phyloP scores from a whole-genome alignment of 2,888 invertebrate species.

The Phortica okadai region DNA sequence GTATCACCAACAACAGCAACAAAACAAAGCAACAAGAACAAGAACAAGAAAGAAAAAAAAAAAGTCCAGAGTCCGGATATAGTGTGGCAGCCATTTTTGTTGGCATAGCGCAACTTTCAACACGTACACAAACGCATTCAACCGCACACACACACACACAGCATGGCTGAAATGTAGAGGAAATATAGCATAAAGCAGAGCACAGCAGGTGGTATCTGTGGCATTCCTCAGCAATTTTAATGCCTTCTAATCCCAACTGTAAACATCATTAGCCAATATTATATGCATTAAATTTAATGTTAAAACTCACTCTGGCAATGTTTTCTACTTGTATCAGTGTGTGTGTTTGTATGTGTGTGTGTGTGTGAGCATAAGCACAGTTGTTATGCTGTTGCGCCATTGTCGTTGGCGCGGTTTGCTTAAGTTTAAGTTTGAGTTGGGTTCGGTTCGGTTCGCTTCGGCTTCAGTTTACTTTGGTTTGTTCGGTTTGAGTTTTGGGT shows the following conservation, averaged over 20 bases:
- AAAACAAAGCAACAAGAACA: neutral
- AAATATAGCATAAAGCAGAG: slow-evolving; percentile 1
- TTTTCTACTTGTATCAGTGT: neutral
- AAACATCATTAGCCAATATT: slow-evolving; percentile 77
- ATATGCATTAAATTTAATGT: slow-evolving; percentile 77
- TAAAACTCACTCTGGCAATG: slow-evolving; percentile 50
- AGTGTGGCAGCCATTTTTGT: slow-evolving; percentile 27
- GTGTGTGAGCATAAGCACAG: neutral
- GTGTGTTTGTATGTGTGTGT: slow-evolving; percentile 17
- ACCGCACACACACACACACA: slow-evolving; percentile 23
- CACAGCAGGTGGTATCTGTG: slow-evolving; percentile 69
- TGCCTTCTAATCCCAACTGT: slow-evolving; percentile 73
- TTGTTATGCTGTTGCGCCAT: neutral
- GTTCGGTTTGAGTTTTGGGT: slow-evolving; percentile 1
- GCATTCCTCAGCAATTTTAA: slow-evolving; percentile 72
- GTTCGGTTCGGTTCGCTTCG: neutral
- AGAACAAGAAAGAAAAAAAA: neutral
- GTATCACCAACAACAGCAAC: neutral
- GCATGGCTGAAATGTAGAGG: neutral
- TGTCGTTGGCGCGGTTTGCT: slow-evolving; percentile 18
- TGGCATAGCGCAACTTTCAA: slow-evolving; percentile 17
- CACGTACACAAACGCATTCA: neutral
- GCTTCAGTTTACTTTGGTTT: neutral
- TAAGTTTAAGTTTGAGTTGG: slow-evolving; percentile 6
- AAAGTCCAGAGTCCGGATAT: neutral